Evolutionary conservation across 2,797 vertebrate genomes (phyloP), one percentile per base, ranked within the genome.

Genomic region (Bradypodion pumilum): DNA sequence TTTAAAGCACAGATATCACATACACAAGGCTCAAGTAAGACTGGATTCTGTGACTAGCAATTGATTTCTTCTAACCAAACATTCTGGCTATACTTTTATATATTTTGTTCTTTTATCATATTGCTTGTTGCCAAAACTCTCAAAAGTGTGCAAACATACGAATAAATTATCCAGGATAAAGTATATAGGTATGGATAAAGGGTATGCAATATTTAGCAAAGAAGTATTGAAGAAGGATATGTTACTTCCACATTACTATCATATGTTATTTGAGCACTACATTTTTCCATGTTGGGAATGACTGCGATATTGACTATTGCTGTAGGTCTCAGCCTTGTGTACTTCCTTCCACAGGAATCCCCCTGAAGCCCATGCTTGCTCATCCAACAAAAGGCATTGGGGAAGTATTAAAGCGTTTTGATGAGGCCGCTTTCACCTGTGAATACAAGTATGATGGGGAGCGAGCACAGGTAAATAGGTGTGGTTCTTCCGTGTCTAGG

Each of bases 401-500:
- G 0, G 97, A 99, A 87, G 97, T 98, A 83, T 96, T 98, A 95
- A 98, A 98, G 92, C 96, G 92, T 86, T 98, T 98, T 1, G 98
- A 98, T 4, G 97, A 98, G 83, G 96, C 97, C 0, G 93, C 97
- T 6, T 98, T 98, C 92, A 98, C 97, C 88, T 99, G 98, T 93
- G 98, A 98, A 92, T 99, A 98, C 92, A 99, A 98, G 79, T 98
- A 98, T 0, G 98, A 98, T 0, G 98, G 98, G 10, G 97, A 98
- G 92, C 95, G 98, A 46, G 98, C 98, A 0, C 98, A 98, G 97
- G 98, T 98, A 87, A 1, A 90, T n/a, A 77, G 32, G 10, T 56
- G 49, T 74, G 21, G 35, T 40, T 23, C 10, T 0, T 0, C 35
- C 29, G n/a, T n/a, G n/a, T n/a, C n/a, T n/a, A n/a, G n/a, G n/a